Percentiles rank a stretch among this genome's conserved stretches.
Conservation (phyloP, 2,888 invertebrate genomes). For the Nemapogon koenigi region DNA sequence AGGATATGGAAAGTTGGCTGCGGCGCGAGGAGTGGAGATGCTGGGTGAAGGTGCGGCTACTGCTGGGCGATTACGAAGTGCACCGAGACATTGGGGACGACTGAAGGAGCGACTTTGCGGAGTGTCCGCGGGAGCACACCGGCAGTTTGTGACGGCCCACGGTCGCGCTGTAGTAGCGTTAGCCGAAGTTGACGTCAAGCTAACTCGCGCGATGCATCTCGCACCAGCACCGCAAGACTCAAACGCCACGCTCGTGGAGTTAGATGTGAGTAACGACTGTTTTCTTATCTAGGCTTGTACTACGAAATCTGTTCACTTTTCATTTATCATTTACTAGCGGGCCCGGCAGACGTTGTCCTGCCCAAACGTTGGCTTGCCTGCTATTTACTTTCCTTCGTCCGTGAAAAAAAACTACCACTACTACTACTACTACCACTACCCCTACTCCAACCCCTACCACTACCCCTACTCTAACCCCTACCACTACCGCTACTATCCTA, state of each 20-base stretch:
- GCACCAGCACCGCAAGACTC: conserved; percentile 50
- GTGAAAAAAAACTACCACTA: too few relatives aligned
- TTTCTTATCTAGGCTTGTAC: too few relatives aligned
- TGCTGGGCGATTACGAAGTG: conserved; percentile 67
- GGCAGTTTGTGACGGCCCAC: conserved; percentile 75
- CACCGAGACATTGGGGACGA: conserved; percentile 71
- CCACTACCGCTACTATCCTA: too few relatives aligned
- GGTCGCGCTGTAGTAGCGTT: conserved; percentile 74
- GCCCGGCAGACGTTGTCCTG: too few relatives aligned
- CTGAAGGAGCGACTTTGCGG: conserved; percentile 66
- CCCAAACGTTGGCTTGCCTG: too few relatives aligned
- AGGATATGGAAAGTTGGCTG: conserved; percentile 72
- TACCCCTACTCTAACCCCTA: too few relatives aligned
- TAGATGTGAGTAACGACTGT: conserved; percentile 62
- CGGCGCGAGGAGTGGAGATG: conserved; percentile 69
- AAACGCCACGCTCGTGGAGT: conserved; percentile 41
- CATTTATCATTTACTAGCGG: too few relatives aligned
- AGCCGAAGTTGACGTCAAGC: conserved; percentile 73
- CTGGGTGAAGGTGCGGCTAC: conserved; percentile 72
- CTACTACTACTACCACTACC: too few relatives aligned
- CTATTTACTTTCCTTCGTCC: too few relatives aligned
- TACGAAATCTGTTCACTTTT: too few relatives aligned
- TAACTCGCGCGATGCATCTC: conserved; percentile 74
- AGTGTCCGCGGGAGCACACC: conserved; percentile 66
- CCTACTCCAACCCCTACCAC: too few relatives aligned